Evolutionary conservation across 92 coral and sea anemone genomes (phyloP), one percentile per base, ranked within the genome.

Genomic region (Anthopleura xanthogrammica): DNA sequence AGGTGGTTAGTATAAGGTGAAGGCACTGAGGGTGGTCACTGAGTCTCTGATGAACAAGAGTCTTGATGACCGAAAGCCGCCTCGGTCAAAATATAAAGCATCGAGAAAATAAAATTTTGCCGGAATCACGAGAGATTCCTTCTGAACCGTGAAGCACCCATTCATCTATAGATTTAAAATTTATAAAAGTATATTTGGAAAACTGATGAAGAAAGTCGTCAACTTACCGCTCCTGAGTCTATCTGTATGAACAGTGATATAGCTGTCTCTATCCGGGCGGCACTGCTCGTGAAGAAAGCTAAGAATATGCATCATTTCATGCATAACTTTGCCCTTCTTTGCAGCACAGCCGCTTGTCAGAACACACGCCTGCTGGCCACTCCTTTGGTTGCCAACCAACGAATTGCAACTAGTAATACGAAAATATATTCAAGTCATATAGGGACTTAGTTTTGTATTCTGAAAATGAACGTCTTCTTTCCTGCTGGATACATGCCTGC

Each of bases 201-300:
- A 13, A 22, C 36, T 29, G 23, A 3, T 13, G 46, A 42, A 16
- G 6, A 76, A 4, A 2, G 2, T 2, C 9, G 11, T 22, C 11
- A 19, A 48, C 39, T 52, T 48, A 52, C 60, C 56, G 17, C 40
- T 52, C 16, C 41, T 80, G 50, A 84, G 62, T 22, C 77, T 84
- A 7, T 60, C 82, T 43, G 10, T 24, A 24, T 84, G 75, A 12
- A 84, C 46, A 60, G 87, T 77, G 60, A 84, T 43, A 41, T 78
- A 78, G 52, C 52, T 85, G 50, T 85, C 78, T 52, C 87, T 62
- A 78, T 85, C 87, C 3, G 76, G 83, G 4, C 87, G 87, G 40
- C 77, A 77, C 43, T 85, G 87, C 17, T 85, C 87, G 78, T 85
- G 87, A 46, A 85, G 74, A 70, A 85, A 85, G 48, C 77, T 79